Conservation (phyloP, 2,113 vertebrate genomes). For the Tyto alba region DNA sequence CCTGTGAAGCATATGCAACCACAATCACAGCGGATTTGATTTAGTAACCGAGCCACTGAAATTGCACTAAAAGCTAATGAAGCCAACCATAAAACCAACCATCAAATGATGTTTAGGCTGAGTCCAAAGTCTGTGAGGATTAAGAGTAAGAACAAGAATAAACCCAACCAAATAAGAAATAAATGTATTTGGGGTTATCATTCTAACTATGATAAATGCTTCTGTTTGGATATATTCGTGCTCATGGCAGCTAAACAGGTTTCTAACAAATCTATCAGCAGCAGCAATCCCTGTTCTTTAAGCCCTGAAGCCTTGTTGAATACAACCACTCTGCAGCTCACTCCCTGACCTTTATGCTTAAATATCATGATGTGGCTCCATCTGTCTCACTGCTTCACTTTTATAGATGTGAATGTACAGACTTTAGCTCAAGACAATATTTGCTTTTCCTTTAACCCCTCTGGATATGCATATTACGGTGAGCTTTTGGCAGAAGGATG, state of each 20-base stretch:
- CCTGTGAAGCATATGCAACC: slow-evolving; percentile 26
- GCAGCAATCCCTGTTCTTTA: slow-evolving; percentile 5
- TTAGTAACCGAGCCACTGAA: slow-evolving; percentile 38
- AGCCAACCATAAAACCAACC: slow-evolving; percentile 41
- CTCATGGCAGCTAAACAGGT: not conserved
- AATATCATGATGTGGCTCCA: slow-evolving; percentile 42
- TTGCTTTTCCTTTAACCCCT: slow-evolving; percentile 42
- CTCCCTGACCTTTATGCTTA: slow-evolving; percentile 45
- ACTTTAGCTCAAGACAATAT: slow-evolving; percentile 40
- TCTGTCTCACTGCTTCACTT: slow-evolving; percentile 40
- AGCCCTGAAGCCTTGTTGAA: not conserved
- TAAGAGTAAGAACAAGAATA: not conserved
- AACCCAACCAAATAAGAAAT: not conserved
- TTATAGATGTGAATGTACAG: not conserved
- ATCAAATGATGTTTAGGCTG: slow-evolving; percentile 1
- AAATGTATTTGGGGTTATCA: not conserved
- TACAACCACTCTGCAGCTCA: slow-evolving; percentile 9
- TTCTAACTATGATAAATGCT: not conserved
- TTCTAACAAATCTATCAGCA: slow-evolving; percentile 5
- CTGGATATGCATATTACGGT: not conserved
- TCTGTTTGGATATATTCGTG: not conserved
- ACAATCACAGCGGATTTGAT: slow-evolving; percentile 14
- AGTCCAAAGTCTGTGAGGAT: slow-evolving; percentile 1
- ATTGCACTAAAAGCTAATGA: slow-evolving; percentile 34
- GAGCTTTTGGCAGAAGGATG: not conserved